Evolutionary conservation across 2,888 invertebrate genomes (phyloP).

Genomic region (Escarpia spicata): DNA sequence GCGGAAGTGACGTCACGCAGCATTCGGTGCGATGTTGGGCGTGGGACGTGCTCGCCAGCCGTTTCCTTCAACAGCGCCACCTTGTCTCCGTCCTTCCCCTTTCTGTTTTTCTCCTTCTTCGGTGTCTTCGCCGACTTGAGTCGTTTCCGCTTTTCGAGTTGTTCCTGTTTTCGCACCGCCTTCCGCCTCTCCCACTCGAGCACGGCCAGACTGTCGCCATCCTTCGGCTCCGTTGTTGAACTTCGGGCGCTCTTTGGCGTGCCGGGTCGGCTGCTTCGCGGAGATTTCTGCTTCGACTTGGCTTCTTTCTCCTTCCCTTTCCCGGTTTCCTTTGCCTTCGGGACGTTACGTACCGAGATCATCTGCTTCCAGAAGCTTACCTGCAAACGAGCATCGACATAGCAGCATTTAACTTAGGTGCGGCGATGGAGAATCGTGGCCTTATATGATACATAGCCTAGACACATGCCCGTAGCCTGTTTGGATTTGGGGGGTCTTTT

Average conservation of each 20-base stretch:
- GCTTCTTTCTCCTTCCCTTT: background rate
- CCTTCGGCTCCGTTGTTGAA: background rate
- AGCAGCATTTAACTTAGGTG: too few species aligned
- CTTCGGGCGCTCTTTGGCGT: background rate
- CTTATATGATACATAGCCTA: too few species aligned
- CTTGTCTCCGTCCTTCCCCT: background rate
- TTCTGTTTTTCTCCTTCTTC: background rate
- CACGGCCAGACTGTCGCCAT: slow-evolving; percentile 22
- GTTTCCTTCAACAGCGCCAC: background rate
- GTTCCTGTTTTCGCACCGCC: slow-evolving; percentile 17
- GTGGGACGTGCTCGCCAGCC: background rate
- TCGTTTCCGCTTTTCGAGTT: background rate
- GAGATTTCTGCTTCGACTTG: background rate
- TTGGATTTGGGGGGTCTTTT: too few species aligned
- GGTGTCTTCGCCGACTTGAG: slow-evolving; percentile 13
- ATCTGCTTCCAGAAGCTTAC: slow-evolving; percentile 26
- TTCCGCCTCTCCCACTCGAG: slow-evolving; percentile 24
- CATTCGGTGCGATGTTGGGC: background rate
- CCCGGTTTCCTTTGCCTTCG: background rate
- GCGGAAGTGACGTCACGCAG: background rate
- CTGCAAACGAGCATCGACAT: background rate
- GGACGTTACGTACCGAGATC: slow-evolving; percentile 14
- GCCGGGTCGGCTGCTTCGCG: background rate
- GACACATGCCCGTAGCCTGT: too few species aligned
- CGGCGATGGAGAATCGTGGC: too few species aligned